Evolutionary conservation across 2,888 invertebrate genomes (phyloP), one percentile per base, ranked within the genome.

Genomic region (Sussaba pulchella): DNA sequence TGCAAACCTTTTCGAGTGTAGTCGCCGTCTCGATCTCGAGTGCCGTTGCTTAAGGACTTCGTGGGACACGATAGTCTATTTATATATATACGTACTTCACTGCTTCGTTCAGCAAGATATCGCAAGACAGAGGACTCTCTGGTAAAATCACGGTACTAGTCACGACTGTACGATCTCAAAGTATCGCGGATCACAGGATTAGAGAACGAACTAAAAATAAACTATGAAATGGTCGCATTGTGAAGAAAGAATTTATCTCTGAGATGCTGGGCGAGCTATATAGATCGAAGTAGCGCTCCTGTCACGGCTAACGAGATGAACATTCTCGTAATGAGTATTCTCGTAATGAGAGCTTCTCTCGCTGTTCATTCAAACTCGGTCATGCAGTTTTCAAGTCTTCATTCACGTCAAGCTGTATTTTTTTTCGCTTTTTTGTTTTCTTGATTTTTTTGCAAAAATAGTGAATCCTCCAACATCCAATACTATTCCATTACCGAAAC

Each of bases 21-120:
- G 71, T 66, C 47, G 17, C 12, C 43, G 66, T 47, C 57, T 66
- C 59, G 36, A 67, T 57, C 43, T 59, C 43, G 43, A 63, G 76
- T 41, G 31, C 36, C 24, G 10, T n/a, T n/a, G 43, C 31, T 6
- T 2, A 6, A 31, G 14, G 26, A n/a, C 41, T 54, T 31, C 8
- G n/a, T n/a, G n/a, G n/a, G n/a, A n/a, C n/a, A n/a, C n/a, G n/a
- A n/a, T n/a, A n/a, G n/a, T n/a, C n/a, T n/a, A n/a, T n/a, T n/a
- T n/a, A n/a, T n/a, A n/a, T n/a, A n/a, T n/a, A n/a, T n/a, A n/a
- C n/a, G n/a, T n/a, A n/a, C n/a, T n/a, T n/a, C n/a, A n/a, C n/a
- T n/a, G n/a, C n/a, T n/a, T n/a, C n/a, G n/a, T n/a, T n/a, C n/a
- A n/a, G n/a, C n/a, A n/a, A n/a, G n/a, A n/a, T n/a, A n/a, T n/a